Percentiles rank a stretch among this genome's conserved stretches.
Evolutionary conservation across 1,140 invertebrate genomes (phyloP).

Genomic region (Drosophila kurseongensis): DNA sequence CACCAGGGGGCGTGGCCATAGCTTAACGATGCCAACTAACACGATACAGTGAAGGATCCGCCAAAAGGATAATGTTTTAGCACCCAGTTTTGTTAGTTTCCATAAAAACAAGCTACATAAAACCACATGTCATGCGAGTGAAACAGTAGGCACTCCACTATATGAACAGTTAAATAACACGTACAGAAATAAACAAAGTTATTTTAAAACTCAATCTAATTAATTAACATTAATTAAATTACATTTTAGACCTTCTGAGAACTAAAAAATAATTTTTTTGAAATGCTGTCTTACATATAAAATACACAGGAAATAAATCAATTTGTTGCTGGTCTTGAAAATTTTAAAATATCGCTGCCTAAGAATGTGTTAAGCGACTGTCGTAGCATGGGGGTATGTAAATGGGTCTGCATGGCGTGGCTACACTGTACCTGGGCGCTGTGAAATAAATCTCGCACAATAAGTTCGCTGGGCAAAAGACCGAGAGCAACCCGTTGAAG

Average conservation of each 20-base stretch:
- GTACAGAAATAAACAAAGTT: neutral
- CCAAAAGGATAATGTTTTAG: slow-evolving; percentile 20
- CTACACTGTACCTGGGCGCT: slow-evolving; percentile 22
- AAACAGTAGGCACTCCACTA: neutral
- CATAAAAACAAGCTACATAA: slow-evolving; percentile 7
- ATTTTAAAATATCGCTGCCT: neutral
- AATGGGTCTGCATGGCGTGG: neutral
- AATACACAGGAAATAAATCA: no score
- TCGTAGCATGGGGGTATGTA: neutral
- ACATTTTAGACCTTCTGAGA: no score
- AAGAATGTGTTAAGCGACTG: neutral
- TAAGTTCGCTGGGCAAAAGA: slow-evolving; percentile 58
- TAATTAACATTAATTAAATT: no score
- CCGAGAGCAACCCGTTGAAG: slow-evolving; percentile 11
- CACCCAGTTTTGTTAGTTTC: slow-evolving; percentile 7
- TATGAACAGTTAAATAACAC: no score
- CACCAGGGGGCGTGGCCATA: slow-evolving; percentile 57
- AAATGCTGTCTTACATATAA: no score
- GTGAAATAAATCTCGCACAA: slow-evolving; percentile 75
- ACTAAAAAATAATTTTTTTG: no score
- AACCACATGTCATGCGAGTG: slow-evolving; percentile 1
- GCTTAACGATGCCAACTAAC: slow-evolving; percentile 73
- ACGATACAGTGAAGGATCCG: slow-evolving; percentile 23
- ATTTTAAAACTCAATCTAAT: no score
- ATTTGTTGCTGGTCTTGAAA: no score